Conservation (phyloP, 2,113 vertebrate species). For the Silurus asotus region DNA sequence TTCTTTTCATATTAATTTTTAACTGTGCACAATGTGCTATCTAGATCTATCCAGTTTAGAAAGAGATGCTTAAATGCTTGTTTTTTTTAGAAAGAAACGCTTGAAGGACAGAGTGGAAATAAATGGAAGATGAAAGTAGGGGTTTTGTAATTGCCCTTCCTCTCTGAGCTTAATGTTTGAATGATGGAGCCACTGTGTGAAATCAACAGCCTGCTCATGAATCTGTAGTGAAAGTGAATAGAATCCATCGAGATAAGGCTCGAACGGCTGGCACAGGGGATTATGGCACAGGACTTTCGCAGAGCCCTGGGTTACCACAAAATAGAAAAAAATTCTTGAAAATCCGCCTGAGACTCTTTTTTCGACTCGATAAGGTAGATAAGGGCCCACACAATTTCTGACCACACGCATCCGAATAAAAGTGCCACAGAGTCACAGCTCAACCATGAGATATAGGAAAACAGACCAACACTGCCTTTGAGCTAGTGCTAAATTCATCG, state of each 20-base stretch:
- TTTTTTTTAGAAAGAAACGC: not conserved
- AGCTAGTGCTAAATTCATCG: constrained; percentile 49
- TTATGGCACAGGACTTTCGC: constrained; percentile 23
- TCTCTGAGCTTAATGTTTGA: constrained; percentile 2
- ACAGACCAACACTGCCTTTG: constrained; percentile 11
- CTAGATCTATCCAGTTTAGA: not conserved
- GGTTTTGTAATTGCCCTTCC: constrained; percentile 13
- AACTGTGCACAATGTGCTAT: not conserved
- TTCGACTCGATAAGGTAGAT: constrained; percentile 23
- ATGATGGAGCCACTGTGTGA: constrained; percentile 50
- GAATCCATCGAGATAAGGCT: constrained; percentile 59
- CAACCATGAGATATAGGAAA: not conserved
- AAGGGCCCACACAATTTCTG: constrained; percentile 33
- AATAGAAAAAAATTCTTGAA: constrained; percentile 38
- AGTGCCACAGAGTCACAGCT: not conserved
- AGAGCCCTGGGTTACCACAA: constrained; percentile 5
- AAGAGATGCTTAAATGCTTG: not conserved
- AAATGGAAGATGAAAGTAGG: constrained; percentile 12
- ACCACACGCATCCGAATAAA: constrained; percentile 15
- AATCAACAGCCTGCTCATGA: constrained; percentile 50
- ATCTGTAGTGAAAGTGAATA: constrained; percentile 49
- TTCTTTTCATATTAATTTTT: not conserved
- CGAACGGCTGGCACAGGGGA: constrained; percentile 19
- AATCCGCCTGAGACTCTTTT: constrained; percentile 33
- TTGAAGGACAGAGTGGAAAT: not conserved